Conservation (phyloP, 1,140 invertebrate species). For the Caenorhabditis tropicalis region DNA sequence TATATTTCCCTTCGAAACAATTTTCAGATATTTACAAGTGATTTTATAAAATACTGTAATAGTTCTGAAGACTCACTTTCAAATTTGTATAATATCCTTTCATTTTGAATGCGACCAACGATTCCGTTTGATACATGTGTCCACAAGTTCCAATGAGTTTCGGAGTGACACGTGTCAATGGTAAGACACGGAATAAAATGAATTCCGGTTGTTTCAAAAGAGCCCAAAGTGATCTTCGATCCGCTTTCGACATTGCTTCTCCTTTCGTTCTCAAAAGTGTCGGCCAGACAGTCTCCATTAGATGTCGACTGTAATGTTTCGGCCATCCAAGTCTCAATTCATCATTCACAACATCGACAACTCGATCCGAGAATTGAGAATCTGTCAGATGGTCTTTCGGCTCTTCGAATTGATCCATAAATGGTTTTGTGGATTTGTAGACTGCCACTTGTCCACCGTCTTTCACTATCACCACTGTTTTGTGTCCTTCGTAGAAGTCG, state of each 20-base stretch:
- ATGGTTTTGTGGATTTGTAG: slow-evolving; percentile 57
- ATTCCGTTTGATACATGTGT: slow-evolving; percentile 66
- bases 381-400: slow-evolving; percentile 61
- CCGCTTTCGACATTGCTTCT: slow-evolving; percentile 58
- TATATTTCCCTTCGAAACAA: too few relatives aligned
- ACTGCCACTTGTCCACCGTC: slow-evolving; percentile 51
- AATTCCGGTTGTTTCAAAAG: slow-evolving; percentile 71
- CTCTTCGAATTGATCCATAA: slow-evolving; percentile 59
- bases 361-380: slow-evolving; percentile 65
- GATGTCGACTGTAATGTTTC: slow-evolving; percentile 61
- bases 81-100: slow-evolving; percentile 67
- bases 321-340: slow-evolving; percentile 68
- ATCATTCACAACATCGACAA: slow-evolving; percentile 68
- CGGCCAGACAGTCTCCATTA: slow-evolving; percentile 67
- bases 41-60: slow-evolving; percentile 50
- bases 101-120: slow-evolving; percentile 70
- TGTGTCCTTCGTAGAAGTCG: slow-evolving; percentile 65
- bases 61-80: slow-evolving; percentile 53
- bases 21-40: too few relatives aligned
- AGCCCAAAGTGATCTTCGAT: slow-evolving; percentile 67
- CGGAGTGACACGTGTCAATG: slow-evolving; percentile 65
- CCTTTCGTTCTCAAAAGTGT: slow-evolving; percentile 49
- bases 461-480: slow-evolving; percentile 55
- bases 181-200: slow-evolving; percentile 64
- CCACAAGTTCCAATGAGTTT: slow-evolving; percentile 69